Percentiles rank a stretch among this genome's conserved stretches.
phyloP scores from a whole-genome alignment of 2,888 invertebrate species.

The Drosophila buzzatii region DNA sequence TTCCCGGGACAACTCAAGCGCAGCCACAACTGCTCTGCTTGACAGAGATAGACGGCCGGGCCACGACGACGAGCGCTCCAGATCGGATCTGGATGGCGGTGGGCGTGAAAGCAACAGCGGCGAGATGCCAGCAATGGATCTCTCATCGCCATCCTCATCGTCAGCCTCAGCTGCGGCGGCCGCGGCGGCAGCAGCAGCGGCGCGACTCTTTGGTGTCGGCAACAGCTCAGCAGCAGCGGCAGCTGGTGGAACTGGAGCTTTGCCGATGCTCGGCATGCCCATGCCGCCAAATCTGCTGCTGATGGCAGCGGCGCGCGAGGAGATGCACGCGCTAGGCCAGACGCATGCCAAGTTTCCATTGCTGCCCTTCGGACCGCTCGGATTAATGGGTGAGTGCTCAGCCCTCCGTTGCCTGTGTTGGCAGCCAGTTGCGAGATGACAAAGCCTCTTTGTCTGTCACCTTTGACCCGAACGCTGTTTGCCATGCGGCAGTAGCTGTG shows the following conservation, averaged over 20 bases:
- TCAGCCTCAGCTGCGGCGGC: constrained; percentile 37
- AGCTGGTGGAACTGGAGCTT: constrained; percentile 18
- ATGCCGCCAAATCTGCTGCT: constrained; percentile 83
- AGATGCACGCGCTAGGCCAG: constrained; percentile 80
- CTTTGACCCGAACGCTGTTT: constrained; percentile 81
- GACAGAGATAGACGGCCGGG: constrained; percentile 54
- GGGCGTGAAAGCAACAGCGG: constrained; percentile 55
- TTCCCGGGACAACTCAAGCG: constrained; percentile 79
- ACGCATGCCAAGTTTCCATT: constrained; percentile 87
- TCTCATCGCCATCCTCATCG: constrained; percentile 86
- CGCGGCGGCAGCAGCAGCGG: constrained; percentile 66
- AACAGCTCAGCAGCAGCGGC: constrained; percentile 30
- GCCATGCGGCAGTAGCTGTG: constrained; percentile 44
- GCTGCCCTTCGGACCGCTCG: constrained; percentile 93
- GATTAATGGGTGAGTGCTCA: constrained; percentile 88
- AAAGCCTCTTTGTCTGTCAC: constrained; percentile 84
- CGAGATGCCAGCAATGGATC: constrained; percentile 85
- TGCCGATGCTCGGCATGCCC: constrained; percentile 78
- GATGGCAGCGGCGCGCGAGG: constrained; percentile 84
- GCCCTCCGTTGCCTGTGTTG: constrained; percentile 13
- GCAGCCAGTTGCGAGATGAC: constrained; percentile 72
- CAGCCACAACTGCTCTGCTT: constrained; percentile 67
- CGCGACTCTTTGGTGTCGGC: constrained; percentile 49
- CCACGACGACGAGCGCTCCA: constrained; percentile 70
- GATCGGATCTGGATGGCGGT: constrained; percentile 59